Evolutionary conservation across 2,797 vertebrate genomes (phyloP).

Genomic region (Tiaroga cobitis): DNA sequence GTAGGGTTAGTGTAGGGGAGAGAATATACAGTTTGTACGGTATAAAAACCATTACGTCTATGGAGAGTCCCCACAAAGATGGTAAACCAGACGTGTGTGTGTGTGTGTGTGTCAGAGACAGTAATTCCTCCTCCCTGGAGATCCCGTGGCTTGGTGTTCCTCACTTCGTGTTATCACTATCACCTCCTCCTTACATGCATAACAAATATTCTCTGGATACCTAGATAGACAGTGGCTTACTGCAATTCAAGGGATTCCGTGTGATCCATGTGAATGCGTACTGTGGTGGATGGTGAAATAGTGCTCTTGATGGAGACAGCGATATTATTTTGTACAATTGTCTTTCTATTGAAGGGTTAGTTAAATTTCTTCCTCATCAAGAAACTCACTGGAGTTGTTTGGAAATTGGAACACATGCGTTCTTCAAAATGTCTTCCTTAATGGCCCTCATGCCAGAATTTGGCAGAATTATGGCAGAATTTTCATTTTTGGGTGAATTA

Average conservation of each 20-base stretch:
- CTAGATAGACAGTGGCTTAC: not conserved
- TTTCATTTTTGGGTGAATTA: no score
- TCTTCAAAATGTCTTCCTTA: no score
- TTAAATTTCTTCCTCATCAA: no score
- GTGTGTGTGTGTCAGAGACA: constrained; percentile 11
- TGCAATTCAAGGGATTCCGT: not conserved
- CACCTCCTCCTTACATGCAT: not conserved
- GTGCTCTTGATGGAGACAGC: not conserved
- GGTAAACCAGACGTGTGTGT: not conserved
- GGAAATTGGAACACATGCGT: no score
- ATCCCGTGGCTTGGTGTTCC: not conserved
- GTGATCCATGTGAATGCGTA: not conserved
- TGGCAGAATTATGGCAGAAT: not conserved
- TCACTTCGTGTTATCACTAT: constrained; percentile 19
- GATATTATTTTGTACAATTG: not conserved
- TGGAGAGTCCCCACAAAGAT: no score
- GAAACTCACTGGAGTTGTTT: no score
- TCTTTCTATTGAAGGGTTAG: not conserved
- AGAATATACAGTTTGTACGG: no score
- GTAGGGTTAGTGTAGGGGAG: no score
- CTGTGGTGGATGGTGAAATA: not conserved
- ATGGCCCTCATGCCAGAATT: no score
- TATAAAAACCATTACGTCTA: no score
- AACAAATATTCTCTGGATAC: constrained; percentile 31
- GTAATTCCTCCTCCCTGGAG: constrained; percentile 10